Evolutionary conservation across 2,888 invertebrate genomes (phyloP).

Genomic region (Platypus cylindrus): DNA sequence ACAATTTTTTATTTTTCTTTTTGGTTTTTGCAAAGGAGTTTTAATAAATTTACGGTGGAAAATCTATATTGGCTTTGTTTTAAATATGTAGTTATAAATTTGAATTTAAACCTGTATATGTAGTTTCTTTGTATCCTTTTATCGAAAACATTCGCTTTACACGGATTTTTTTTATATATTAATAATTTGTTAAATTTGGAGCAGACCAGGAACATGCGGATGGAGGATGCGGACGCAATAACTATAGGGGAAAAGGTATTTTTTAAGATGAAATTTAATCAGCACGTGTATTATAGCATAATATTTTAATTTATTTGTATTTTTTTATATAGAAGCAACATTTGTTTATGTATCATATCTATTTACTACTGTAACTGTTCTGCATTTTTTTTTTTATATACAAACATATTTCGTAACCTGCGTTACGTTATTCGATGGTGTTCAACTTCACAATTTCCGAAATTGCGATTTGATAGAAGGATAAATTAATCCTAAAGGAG

Average conservation of each 20-base stretch:
- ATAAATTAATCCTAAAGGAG: no score
- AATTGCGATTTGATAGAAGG: no score
- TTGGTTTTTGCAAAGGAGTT: not conserved
- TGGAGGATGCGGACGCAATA: constrained; percentile 79
- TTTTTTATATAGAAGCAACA: no score
- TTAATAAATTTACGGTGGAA: constrained; percentile 10
- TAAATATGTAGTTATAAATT: constrained; percentile 6
- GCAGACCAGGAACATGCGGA: constrained; percentile 81
- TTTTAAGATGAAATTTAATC: not conserved
- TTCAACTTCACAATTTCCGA: no score
- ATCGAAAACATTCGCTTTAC: not conserved
- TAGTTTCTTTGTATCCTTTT: not conserved
- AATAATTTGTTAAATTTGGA: constrained; percentile 8
- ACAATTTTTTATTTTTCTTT: constrained; percentile 4
- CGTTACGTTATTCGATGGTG: no score
- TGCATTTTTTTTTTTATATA: not conserved
- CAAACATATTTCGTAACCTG: constrained; percentile 2
- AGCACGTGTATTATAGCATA: not conserved
- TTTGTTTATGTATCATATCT: no score
- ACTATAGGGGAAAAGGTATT: constrained; percentile 79
- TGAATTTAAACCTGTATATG: no score
- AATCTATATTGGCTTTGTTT: constrained; percentile 11
- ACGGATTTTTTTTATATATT: constrained; percentile 4
- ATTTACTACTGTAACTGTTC: not conserved
- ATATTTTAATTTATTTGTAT: no score